phyloP scores from a whole-genome alignment of 2,113 vertebrate genomes.

The Strix aluco region DNA sequence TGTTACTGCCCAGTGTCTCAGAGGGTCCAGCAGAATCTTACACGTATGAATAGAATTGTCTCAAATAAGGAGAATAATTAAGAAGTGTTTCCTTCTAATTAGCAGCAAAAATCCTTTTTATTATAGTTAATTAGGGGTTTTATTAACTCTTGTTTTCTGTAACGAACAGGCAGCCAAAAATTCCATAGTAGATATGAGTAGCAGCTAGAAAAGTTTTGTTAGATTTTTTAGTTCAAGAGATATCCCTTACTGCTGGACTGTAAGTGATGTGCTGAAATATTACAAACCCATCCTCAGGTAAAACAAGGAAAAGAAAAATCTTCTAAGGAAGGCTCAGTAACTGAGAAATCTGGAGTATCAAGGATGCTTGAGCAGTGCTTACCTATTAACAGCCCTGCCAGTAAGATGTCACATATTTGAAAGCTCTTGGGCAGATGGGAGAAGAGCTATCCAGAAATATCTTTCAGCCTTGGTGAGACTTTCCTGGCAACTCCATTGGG shows the following conservation, averaged over 20 bases:
- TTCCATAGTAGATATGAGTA: neutral
- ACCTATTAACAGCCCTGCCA: neutral
- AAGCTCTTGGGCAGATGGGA: neutral
- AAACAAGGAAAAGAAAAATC: neutral
- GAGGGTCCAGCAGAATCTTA: neutral
- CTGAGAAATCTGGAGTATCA: neutral
- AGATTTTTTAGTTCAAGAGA: neutral
- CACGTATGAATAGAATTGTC: neutral
- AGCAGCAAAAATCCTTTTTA: neutral
- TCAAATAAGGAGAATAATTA: neutral
- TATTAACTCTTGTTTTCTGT: neutral
- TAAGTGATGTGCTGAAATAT: neutral
- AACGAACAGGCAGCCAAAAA: neutral
- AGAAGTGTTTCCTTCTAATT: neutral
- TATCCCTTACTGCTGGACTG: neutral
- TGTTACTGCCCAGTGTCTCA: neutral
- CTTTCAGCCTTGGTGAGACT: neutral
- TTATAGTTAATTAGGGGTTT: neutral
- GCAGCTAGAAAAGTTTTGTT: neutral
- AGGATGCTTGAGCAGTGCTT: neutral
- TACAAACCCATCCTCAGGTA: neutral
- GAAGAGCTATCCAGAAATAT: neutral
- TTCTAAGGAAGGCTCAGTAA: neutral
- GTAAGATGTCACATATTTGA: neutral
- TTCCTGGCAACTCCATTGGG: neutral